A percentile compares a stretch with the other conserved stretches of the same genome.
phyloP scores from a whole-genome alignment of 2,113 vertebrate species.

The Eulacestoma nigropectus region DNA sequence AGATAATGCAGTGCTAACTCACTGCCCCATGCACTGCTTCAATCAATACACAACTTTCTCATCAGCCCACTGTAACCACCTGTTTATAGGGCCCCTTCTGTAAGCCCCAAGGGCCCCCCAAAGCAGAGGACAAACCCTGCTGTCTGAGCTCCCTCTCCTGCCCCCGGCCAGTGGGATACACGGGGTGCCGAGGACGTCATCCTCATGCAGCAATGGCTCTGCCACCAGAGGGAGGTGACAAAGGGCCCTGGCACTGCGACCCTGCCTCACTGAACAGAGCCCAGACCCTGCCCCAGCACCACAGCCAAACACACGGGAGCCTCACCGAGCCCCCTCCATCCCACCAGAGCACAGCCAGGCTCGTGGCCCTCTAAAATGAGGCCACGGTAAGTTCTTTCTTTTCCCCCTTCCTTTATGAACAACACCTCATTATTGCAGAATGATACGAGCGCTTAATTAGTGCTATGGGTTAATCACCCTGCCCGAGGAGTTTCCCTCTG shows the following conservation, averaged over 20 bases:
- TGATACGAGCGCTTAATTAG: not conserved
- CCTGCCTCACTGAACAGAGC: not conserved
- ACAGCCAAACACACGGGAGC: accelerated
- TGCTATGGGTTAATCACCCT: not conserved
- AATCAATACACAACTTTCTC: not conserved
- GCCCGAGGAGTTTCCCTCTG: not conserved
- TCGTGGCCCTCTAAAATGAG: not conserved
- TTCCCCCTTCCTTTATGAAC: not conserved
- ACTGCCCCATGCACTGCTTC: not conserved
- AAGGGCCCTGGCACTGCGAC: accelerated
- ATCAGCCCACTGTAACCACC: not conserved
- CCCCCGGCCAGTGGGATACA: accelerated
- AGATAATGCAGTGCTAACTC: not conserved
- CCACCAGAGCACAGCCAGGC: not conserved
- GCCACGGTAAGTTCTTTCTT: not conserved
- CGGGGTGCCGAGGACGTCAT: accelerated
- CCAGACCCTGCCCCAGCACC: not conserved
- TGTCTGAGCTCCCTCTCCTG: not conserved
- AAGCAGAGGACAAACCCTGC: not conserved
- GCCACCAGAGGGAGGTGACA: not conserved
- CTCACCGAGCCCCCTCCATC: accelerated
- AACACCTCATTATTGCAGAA: not conserved
- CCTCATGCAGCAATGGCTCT: accelerated
- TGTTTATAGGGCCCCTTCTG: accelerated
- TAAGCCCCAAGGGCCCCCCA: not conserved